Evolutionary conservation across 2,113 vertebrate species (phyloP), one percentile per base, ranked within the genome.

Genomic region (Platichthys flesus): DNA sequence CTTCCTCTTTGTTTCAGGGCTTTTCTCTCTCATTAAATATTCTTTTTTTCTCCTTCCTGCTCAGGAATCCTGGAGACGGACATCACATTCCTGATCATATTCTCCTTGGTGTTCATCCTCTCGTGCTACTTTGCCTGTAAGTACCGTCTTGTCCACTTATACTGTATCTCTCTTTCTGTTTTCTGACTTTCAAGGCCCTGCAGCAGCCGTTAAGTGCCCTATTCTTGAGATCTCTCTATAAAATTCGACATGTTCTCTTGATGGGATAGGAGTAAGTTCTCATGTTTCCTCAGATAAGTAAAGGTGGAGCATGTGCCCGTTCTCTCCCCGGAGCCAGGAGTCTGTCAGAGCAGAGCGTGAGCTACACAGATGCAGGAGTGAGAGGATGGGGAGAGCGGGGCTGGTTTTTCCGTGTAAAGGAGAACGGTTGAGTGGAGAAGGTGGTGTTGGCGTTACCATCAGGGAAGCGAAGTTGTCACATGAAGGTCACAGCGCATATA

Each of bases 121-220:
- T 98, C 97, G 67, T 97, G 96, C 91, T 97, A 97, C 88, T 98
- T 96, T 88, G 96, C 96, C 83, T 96, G 96, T 97, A 90, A 97
- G 96, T 95, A 88, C 62, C 21, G 52, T 55, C 65, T 67, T 74
- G 78, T 85, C 42, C 69, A 78, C 76, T 82, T 75, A 31, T 31
- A 76, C 31, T 55, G 18, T 24, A 40, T 72, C n/a, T 47, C 57
- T 28, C 24, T 57, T 52, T 8, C 55, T 52, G 51, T 21, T 76
- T 64, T 74, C 55, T 45, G 52, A 60, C 59, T 72, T 75, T 64
- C 51, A 65, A 42, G 76, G 74, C 71, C 45, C 0, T 23, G 2
- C 28, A 20, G 70, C 42, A 65, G 65, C 78, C 62, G 55, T 61
- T 68, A 74, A 85, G 76, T 78, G 64, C 68, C 69, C 23, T 54